These are phyloP conservation scores for Meandrina meandrites DNA, from an alignment of 92 coral and sea anemone genomes.

Conservation along the genomic window DNA sequence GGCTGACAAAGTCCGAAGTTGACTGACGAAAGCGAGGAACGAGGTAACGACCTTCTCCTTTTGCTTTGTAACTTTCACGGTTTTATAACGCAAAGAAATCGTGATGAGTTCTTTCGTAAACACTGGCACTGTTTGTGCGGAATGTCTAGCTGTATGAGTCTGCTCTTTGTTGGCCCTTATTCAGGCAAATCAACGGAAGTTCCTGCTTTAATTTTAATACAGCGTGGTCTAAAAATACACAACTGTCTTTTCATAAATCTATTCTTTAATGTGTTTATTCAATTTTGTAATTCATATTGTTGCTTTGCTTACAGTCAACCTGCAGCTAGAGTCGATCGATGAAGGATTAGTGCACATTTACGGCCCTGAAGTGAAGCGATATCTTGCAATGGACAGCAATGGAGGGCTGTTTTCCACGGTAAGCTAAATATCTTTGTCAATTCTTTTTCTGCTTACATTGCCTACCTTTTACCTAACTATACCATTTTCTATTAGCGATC, in stretches of 20 bases:
- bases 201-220: neutral
- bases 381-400: conserved; percentile 66
- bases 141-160: too few species aligned
- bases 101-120: too few species aligned
- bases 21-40: too few species aligned
- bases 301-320: conserved; percentile 48
- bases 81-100: too few species aligned
- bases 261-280: neutral
- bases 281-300: neutral
- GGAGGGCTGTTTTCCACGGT: conserved; percentile 72
- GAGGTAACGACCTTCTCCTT: too few species aligned
- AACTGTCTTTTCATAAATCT: neutral
- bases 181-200: neutral
- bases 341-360: conserved; percentile 59
- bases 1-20: neutral
- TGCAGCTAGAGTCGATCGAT: conserved; percentile 61
- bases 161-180: neutral
- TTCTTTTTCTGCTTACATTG: neutral
- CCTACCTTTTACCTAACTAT: neutral
- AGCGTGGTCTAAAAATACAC: neutral
- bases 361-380: conserved; percentile 43
- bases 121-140: too few species aligned
- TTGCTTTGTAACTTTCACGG: too few species aligned
- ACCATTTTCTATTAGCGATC: neutral
- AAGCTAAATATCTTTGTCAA: neutral